A percentile compares a stretch with the other conserved stretches of the same genome.
These are phyloP conservation scores for Verasper variegatus DNA, from an alignment of 2,113 vertebrate species.

Conservation along the genomic window DNA sequence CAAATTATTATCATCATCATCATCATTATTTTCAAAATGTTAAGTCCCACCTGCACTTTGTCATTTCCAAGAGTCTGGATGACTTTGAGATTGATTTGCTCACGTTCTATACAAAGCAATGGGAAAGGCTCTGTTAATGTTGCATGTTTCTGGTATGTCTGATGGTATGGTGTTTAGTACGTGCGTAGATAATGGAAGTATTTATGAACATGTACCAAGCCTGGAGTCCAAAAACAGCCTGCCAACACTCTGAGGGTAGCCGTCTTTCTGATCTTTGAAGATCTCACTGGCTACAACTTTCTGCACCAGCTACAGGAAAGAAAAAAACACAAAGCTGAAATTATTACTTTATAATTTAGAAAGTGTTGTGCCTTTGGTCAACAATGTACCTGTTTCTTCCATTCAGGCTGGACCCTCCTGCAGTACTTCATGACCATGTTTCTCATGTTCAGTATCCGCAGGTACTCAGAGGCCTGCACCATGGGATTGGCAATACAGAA, in stretches of 20 bases:
- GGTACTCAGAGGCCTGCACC: conserved; percentile 87
- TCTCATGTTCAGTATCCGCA: conserved; percentile 87
- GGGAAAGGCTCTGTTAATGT: conserved; percentile 22
- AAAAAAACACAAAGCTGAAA: neutral
- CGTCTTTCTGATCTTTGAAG: conserved; percentile 96
- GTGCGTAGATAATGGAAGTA: neutral
- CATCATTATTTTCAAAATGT: neutral
- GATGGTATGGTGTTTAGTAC: neutral
- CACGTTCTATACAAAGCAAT: conserved; percentile 80
- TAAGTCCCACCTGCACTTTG: conserved; percentile 87
- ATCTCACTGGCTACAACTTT: conserved; percentile 95
- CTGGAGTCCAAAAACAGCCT: conserved; percentile 93
- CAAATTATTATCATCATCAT: neutral
- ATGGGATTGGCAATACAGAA: neutral
- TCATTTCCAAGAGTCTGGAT: conserved; percentile 90
- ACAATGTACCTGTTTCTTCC: conserved; percentile 92
- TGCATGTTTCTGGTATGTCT: neutral
- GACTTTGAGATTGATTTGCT: conserved; percentile 93
- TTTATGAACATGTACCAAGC: conserved; percentile 83
- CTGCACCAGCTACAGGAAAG: conserved; percentile 88
- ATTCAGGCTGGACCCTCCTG: conserved; percentile 92
- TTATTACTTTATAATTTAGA: neutral
- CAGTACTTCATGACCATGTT: conserved; percentile 96
- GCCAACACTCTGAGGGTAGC: conserved; percentile 93
- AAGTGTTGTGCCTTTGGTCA: neutral